These are phyloP conservation scores for Crocidura indochinensis DNA, from an alignment of 2,797 vertebrate species.

Conservation along the genomic window DNA sequence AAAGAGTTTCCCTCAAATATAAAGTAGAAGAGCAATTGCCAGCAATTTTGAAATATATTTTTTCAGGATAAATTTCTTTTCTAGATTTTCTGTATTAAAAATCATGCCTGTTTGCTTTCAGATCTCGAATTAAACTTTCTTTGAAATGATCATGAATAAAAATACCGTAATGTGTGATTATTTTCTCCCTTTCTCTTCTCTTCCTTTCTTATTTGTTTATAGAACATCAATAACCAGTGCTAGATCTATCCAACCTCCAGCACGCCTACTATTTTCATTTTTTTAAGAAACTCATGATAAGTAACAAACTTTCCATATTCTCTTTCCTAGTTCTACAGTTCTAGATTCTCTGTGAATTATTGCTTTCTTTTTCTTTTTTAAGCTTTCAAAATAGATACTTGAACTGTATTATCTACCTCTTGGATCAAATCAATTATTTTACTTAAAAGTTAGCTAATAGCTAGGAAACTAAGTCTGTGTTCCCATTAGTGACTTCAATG, in stretches of 20 bases:
- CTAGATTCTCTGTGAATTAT: too few species aligned
- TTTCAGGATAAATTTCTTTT: not conserved
- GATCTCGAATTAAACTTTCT: constrained; percentile 16
- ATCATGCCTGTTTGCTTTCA: too few species aligned
- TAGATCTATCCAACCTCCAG: not conserved
- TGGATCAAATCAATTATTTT: too few species aligned
- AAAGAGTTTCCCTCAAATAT: not conserved
- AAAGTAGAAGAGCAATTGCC: not conserved
- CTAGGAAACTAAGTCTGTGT: fast-evolving
- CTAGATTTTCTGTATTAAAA: not conserved
- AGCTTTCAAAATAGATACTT: too few species aligned
- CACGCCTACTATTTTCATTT: not conserved
- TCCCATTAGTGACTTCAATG: not conserved
- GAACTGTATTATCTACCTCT: not conserved
- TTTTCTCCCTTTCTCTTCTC: not conserved
- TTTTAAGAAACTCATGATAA: too few species aligned
- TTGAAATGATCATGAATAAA: not conserved
- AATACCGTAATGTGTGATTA: not conserved
- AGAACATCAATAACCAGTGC: not conserved
- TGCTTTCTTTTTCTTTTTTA: not conserved
- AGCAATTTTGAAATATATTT: not conserved
- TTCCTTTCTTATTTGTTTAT: not conserved
- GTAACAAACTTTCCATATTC: too few species aligned
- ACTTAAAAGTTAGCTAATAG: not conserved
- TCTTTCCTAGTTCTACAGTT: too few species aligned